Conservation (phyloP, 2,113 vertebrate species). For the Malurus alboscapulatus region DNA sequence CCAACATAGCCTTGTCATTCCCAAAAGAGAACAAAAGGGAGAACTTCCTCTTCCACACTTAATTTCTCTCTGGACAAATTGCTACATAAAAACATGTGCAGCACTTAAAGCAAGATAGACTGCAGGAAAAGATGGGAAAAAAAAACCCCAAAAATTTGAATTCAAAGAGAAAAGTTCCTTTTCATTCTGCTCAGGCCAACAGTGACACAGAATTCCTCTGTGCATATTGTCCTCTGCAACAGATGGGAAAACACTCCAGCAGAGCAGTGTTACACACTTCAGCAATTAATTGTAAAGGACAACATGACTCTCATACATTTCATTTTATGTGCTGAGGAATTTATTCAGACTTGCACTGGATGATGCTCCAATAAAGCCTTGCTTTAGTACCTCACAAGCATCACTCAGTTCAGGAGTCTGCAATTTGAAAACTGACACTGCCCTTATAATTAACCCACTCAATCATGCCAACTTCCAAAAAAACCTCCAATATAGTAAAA, state of each 20-base stretch:
- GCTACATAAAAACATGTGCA: background rate
- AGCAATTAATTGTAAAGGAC: background rate
- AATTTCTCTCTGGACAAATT: background rate
- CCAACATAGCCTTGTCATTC: background rate
- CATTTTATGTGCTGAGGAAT: background rate
- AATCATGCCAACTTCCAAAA: background rate
- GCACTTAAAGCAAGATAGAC: background rate
- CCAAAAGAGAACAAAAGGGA: background rate
- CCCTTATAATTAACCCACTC: background rate
- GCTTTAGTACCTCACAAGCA: background rate
- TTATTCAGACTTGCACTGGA: background rate
- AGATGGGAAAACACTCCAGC: background rate
- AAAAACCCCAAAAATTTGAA: background rate
- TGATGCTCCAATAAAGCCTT: background rate
- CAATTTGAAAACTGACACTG: background rate
- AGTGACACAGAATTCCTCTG: background rate
- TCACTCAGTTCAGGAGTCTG: background rate
- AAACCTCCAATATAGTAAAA: background rate
- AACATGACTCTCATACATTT: background rate
- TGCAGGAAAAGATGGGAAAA: fast-evolving
- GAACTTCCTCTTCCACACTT: background rate
- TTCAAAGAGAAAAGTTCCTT: background rate
- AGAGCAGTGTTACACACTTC: background rate
- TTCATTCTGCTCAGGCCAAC: background rate
- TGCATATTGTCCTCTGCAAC: background rate